Percentiles rank a stretch among this genome's conserved stretches.
Evolutionary conservation across 1,140 invertebrate genomes (phyloP).

Genomic region (Aplysia californica): DNA sequence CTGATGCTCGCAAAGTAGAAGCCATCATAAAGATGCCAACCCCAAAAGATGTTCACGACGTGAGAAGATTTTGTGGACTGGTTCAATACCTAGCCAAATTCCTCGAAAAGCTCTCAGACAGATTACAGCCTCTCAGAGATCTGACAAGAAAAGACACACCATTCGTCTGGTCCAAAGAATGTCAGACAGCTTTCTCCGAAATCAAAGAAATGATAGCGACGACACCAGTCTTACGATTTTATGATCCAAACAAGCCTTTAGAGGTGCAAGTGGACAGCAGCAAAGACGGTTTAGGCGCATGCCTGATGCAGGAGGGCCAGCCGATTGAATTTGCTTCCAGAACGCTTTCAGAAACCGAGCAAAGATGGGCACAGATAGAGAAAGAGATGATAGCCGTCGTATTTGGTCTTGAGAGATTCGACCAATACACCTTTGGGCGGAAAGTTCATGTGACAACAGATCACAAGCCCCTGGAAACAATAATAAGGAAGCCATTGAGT

Average conservation of each 20-base stretch:
- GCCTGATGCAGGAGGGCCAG: slow-evolving; percentile 67
- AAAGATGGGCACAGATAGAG: slow-evolving; percentile 69
- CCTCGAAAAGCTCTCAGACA: slow-evolving; percentile 14
- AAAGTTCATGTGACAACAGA: slow-evolving; percentile 50
- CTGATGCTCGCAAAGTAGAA: slow-evolving; percentile 56
- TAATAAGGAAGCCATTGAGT: slow-evolving; percentile 60
- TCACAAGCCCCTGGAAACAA: slow-evolving; percentile 61
- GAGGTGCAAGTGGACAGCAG: slow-evolving; percentile 45
- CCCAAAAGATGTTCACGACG: slow-evolving; percentile 42
- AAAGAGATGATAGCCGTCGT: slow-evolving; percentile 63
- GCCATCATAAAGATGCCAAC: slow-evolving; percentile 40
- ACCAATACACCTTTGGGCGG: slow-evolving; percentile 9
- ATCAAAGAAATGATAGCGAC: slow-evolving; percentile 26
- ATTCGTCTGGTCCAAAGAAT: neutral
- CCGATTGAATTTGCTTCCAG: slow-evolving; percentile 69
- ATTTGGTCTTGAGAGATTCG: slow-evolving; percentile 59
- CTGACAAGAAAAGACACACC: neutral
- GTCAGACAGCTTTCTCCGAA: neutral
- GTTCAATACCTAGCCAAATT: slow-evolving; percentile 25
- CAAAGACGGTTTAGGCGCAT: slow-evolving; percentile 63
- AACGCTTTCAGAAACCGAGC: slow-evolving; percentile 64
- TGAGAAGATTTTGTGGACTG: slow-evolving; percentile 17
- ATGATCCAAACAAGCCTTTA: slow-evolving; percentile 36
- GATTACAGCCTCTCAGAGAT: slow-evolving; percentile 26
- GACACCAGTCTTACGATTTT: slow-evolving; percentile 43